phyloP scores from a whole-genome alignment of 2,113 vertebrate species.

The Ranitomeya variabilis region DNA sequence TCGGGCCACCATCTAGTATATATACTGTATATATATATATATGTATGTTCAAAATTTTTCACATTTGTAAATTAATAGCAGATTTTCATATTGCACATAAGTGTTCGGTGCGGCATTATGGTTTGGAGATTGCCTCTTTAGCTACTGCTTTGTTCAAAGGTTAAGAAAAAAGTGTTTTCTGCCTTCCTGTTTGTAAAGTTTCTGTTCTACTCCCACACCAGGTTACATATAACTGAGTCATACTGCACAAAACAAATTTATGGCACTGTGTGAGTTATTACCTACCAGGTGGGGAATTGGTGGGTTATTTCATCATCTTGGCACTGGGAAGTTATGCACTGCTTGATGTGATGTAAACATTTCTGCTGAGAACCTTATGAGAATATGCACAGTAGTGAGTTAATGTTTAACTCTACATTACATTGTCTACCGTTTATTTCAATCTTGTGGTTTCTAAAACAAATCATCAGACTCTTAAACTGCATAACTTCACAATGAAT shows the following conservation, averaged over 20 bases:
- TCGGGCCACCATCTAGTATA: no score
- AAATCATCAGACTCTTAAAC: neutral
- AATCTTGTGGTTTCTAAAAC: neutral
- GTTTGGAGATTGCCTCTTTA: neutral
- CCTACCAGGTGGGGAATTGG: neutral
- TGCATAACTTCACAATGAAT: neutral
- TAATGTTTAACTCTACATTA: neutral
- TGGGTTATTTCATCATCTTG: constrained; percentile 30
- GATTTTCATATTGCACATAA: neutral
- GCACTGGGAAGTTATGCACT: neutral
- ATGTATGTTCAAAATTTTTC: no score
- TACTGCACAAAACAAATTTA: neutral
- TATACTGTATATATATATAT: no score
- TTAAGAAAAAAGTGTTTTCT: neutral
- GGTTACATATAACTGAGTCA: constrained; percentile 24
- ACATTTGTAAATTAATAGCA: no score
- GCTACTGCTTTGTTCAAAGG: neutral
- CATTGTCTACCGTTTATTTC: neutral
- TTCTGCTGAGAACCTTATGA: neutral
- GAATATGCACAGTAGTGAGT: neutral
- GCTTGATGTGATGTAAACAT: constrained; percentile 20
- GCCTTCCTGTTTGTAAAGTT: constrained; percentile 27
- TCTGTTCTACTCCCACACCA: constrained; percentile 25
- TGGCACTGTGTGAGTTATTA: constrained; percentile 12
- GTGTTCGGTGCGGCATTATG: neutral